Base-by-base conservation (phyloP, 1,140 invertebrate species). In the Eriocheir sinensis region DNA sequence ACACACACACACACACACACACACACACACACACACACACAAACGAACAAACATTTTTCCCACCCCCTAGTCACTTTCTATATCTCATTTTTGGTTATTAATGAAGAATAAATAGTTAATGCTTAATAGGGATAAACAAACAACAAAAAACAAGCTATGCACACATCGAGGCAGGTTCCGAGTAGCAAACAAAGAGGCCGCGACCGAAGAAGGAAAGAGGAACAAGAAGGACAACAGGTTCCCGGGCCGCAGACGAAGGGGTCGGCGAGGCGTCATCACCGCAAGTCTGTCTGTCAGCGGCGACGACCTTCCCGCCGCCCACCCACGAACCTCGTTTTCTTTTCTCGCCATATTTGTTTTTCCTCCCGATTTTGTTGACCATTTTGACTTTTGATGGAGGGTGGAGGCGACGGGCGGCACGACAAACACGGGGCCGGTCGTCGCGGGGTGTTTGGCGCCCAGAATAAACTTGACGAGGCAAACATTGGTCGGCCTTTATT, bases 281-380 rank as follows among this genome's bases (percentile, higher is more conserved):
- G 21, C 60, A 72, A 72, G 60, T 72, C 27, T 72, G 60, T 21
- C 60, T 72, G 60, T 72, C 60, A 72, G 12, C 60, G 60, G 60
- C 60, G 60, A 72, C 60, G 60, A n/a, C n/a, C 60, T 21, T 4
- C 12, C 60, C n/a, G n/a, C 60, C 21, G 17, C 60, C 60, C 60
- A 72, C 60, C 85, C 85, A 88, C 27, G 38, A 41, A 8, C 8
- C 85, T 88, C 38, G 85, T 41, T 88, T 41, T 88, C 85, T 88
- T 88, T 88, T 21, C 8, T 4, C 60, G 60, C 60, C 34, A n/a
- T 88, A 44, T 88, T 88, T 88, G 85, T 88, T 88, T 88, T 88
- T 88, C 81, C 40, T 88, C 85, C 38, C 85, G 85, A 88, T 88
- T 72, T 72, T 88, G 85, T 88, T 88, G 85, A 88, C 85, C 85